Percentiles rank a stretch among this genome's conserved stretches.
Conservation (phyloP, 2,888 invertebrate species). For the Chironomus tentans region DNA sequence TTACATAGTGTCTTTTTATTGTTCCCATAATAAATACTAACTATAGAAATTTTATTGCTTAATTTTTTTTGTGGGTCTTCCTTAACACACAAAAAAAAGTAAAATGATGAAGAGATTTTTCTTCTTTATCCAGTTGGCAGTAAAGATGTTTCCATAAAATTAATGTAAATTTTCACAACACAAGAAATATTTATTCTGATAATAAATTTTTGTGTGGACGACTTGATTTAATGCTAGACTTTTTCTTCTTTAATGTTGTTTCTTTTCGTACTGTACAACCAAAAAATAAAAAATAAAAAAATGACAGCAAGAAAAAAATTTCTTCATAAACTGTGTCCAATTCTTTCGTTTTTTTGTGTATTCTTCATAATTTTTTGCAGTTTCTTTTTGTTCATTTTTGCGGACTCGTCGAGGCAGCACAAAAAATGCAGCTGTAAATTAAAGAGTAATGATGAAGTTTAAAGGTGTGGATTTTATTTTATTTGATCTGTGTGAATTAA, state of each 20-base stretch:
- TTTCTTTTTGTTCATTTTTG: background rate
- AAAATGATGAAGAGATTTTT: background rate
- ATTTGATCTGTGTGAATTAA: background rate
- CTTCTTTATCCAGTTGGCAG: background rate
- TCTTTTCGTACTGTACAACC: background rate
- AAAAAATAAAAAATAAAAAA: no score
- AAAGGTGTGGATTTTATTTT: background rate
- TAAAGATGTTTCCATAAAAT: no score
- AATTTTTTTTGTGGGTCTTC: no score
- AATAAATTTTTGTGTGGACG: conserved; percentile 17
- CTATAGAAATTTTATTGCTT: no score
- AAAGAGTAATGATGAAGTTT: background rate
- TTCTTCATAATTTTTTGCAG: background rate
- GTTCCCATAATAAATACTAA: no score
- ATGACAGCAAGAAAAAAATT: no score
- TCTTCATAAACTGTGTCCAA: background rate
- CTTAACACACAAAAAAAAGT: no score
- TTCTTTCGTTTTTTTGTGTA: background rate
- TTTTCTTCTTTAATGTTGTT: background rate
- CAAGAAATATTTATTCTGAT: conserved; percentile 15
- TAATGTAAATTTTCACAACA: no score
- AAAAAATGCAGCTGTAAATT: background rate
- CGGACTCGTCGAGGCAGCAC: background rate
- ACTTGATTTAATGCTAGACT: conserved; percentile 5
- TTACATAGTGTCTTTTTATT: no score